Evolutionary conservation across 2,888 invertebrate genomes (phyloP).

Genomic region (Hydrotaea diabolus): DNA sequence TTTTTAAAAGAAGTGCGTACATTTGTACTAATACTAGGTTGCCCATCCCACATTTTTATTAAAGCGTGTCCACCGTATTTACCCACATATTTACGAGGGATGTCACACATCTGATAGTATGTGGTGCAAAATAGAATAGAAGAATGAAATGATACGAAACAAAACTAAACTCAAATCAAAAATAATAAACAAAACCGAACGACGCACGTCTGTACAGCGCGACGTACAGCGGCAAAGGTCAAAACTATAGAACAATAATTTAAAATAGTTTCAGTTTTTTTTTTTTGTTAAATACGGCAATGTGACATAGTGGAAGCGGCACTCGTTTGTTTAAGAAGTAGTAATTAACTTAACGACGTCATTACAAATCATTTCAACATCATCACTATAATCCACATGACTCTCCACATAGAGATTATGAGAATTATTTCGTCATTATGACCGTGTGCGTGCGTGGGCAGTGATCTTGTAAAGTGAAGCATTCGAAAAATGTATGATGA

Average conservation of each 20-base stretch:
- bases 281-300: neutral
- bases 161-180: conserved; percentile 16
- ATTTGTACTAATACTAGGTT: conserved; percentile 3
- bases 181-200: conserved; percentile 20
- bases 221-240: conserved; percentile 57
- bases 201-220: conserved; percentile 9
- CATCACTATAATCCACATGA: neutral
- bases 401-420: neutral
- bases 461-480: neutral
- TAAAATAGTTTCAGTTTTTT: neutral
- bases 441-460: neutral
- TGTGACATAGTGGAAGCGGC: conserved; percentile 4
- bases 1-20: conserved; percentile 8
- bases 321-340: conserved; percentile 51
- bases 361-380: conserved; percentile 31
- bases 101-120: neutral
- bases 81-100: neutral
- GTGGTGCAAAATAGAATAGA: conserved; percentile 10
- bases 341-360: conserved; percentile 57
- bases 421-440: neutral
- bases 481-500: too few relatives aligned
- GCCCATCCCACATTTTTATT: conserved; percentile 56
- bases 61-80: conserved; percentile 38
- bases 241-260: conserved; percentile 46
- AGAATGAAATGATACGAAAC: conserved; percentile 2